A percentile compares a stretch with the other conserved stretches of the same genome.
Evolutionary conservation across 2,113 vertebrate genomes (phyloP).

Genomic region (Seriola aureovittata): DNA sequence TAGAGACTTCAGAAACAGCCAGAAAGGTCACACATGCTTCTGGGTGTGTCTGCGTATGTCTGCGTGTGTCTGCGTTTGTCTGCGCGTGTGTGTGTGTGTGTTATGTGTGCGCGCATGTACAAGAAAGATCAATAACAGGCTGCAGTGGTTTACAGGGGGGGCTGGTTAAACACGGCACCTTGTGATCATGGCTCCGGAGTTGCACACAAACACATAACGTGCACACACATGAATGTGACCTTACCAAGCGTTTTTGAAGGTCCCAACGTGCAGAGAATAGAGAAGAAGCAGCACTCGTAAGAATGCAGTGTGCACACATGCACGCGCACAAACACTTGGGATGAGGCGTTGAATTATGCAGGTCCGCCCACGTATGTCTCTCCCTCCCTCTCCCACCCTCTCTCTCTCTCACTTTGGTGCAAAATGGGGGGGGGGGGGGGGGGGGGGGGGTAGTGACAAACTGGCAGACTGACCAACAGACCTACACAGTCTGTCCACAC

Average conservation of each 20-base stretch:
- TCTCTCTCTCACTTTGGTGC: slow-evolving; percentile 61
- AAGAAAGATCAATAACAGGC: slow-evolving; percentile 64
- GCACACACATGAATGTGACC: slow-evolving; percentile 47
- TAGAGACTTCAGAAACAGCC: slow-evolving; percentile 32
- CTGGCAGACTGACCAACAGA: slow-evolving; percentile 31
- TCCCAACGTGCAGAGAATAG: slow-evolving; percentile 64
- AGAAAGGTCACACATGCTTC: slow-evolving; percentile 60
- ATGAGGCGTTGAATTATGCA: slow-evolving; percentile 71
- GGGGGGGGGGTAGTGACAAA: slow-evolving; percentile 17
- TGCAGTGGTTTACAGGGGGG: slow-evolving; percentile 42
- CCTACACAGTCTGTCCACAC: slow-evolving; percentile 27
- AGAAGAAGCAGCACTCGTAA: slow-evolving; percentile 19
- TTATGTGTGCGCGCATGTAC: slow-evolving; percentile 12
- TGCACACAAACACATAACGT: slow-evolving; percentile 25
- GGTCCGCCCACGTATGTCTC: slow-evolving; percentile 49
- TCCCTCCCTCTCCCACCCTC: slow-evolving; percentile 49
- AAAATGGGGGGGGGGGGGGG: too few relatives aligned
- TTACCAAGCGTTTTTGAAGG: slow-evolving; percentile 62
- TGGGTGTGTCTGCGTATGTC: slow-evolving; percentile 22
- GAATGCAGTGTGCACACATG: slow-evolving; percentile 15
- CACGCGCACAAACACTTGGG: slow-evolving; percentile 19
- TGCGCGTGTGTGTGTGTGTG: slow-evolving; percentile 7
- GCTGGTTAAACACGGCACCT: slow-evolving; percentile 61
- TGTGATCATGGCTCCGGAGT: slow-evolving; percentile 49
- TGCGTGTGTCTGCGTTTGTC: background rate